Base-by-base conservation (phyloP, 2,888 invertebrate species). In the Melinaea marsaeus region DNA sequence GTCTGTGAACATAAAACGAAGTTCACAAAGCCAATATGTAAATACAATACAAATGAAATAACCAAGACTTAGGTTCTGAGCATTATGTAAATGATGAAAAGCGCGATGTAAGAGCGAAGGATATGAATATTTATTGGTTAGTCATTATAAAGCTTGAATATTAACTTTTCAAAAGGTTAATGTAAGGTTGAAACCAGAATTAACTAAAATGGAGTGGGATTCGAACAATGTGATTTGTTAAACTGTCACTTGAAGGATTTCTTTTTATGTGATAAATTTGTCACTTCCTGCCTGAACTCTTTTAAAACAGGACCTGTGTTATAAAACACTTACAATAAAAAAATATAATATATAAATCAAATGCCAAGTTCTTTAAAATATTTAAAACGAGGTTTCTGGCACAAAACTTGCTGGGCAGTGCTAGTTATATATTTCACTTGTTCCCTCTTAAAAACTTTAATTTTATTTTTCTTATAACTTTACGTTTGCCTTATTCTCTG, bases 381-480 rank as follows among this genome's bases (percentile, higher is more conserved):
- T 37, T 37, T 37, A 6, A 37, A 37, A 37, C 7, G 37, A 37
- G 37, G 7, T 4, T 37, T 37, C 7, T 7, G 4, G 7, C 37
- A 37, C 37, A 37, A 37, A 37, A 7, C 2, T 37, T 2, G 7
- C 37, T 37, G 5, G 4, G 37, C 4, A 37, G 37, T 7, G 46
- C 51, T 60, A 62, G 61, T 66, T 62, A 57, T 62, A 59, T 62
- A 57, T 48, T 48, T 57, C 56, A 42, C 42, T 57, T 61, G 56
- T 33, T 48, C 57, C 56, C 51, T 7, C 37, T 33, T 56, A 22
- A 57, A 34, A 37, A 35, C 37, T 35, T 22, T 22, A n/a, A 22
- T 0, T 22, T 22, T 48, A 48, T 48, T 48, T 48, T 48, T 48
- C 48, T 48, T 48, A 13, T 48, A 48, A 48, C 48, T 4, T 48